Percentiles rank a stretch among this genome's conserved stretches.
These are phyloP conservation scores for Orchesella cincta DNA, from an alignment of 1,140 invertebrate genomes.

Conservation along the genomic window DNA sequence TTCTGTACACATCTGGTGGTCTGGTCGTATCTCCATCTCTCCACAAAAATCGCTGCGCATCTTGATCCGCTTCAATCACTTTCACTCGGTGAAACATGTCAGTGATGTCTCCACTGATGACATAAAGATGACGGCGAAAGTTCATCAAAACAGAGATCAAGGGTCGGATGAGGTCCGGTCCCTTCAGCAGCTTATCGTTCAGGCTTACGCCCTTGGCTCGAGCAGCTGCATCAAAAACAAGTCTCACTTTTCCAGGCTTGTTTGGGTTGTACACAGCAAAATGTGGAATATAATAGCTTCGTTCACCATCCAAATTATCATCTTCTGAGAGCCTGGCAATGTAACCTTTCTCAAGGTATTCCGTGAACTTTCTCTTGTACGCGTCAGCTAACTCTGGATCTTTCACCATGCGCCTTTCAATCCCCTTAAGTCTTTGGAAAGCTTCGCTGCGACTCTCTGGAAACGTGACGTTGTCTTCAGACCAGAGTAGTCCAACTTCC, in stretches of 20 bases:
- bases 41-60: conserved; percentile 34
- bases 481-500: neutral
- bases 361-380: conserved; percentile 26
- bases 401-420: neutral
- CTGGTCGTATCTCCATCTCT: neutral
- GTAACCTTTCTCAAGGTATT: conserved; percentile 34
- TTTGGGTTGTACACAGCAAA: conserved; percentile 42
- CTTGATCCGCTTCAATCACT: neutral
- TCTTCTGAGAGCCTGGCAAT: neutral
- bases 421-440: neutral
- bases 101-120: conserved; percentile 30
- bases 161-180: conserved; percentile 28
- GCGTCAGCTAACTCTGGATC: neutral
- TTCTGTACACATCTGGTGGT: conserved; percentile 13
- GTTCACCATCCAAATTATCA: neutral
- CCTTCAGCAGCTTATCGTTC: conserved; percentile 30
- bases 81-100: conserved; percentile 44
- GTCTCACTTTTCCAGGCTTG: conserved; percentile 50
- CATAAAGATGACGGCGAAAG: conserved; percentile 13
- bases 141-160: conserved; percentile 15
- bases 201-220: conserved; percentile 17
- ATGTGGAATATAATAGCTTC: conserved; percentile 46
- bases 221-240: conserved; percentile 53
- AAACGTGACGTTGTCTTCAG: neutral
- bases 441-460: neutral